Conservation (phyloP, 1,140 invertebrate species). For the Panagrolaimus sp. region DNA sequence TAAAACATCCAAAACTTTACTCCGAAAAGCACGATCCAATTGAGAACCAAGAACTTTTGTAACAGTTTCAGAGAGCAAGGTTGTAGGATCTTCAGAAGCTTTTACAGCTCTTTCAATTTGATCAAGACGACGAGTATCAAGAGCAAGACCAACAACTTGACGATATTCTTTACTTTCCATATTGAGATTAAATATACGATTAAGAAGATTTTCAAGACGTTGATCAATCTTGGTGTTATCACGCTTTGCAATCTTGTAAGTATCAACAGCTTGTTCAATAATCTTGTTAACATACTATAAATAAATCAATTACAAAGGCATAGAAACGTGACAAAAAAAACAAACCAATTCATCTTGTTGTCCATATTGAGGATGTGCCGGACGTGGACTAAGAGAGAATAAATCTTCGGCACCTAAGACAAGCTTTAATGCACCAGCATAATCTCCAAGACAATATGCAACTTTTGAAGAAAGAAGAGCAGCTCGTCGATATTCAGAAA, state of each 20-base stretch:
- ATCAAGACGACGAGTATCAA: constrained; percentile 53
- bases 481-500: constrained; percentile 79
- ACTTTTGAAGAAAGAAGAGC: constrained; percentile 91
- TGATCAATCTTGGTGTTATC: constrained; percentile 69
- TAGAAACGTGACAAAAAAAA: not conserved
- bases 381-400: constrained; percentile 75
- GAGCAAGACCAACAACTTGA: constrained; percentile 50
- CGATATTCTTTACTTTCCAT: constrained; percentile 43
- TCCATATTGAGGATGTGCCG: constrained; percentile 82
- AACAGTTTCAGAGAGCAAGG: constrained; percentile 50
- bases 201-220: constrained; percentile 83
- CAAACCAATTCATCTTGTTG: constrained; percentile 44
- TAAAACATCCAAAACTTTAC: constrained; percentile 39
- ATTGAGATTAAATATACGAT: constrained; percentile 84
- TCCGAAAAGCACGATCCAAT: constrained; percentile 44
- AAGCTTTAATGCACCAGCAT: constrained; percentile 41
- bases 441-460: constrained; percentile 52
- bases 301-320: constrained; percentile 58
- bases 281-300: constrained; percentile 72
- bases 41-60: constrained; percentile 47
- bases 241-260: constrained; percentile 58
- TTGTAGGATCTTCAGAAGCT: constrained; percentile 37
- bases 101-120: constrained; percentile 52
- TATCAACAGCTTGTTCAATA: constrained; percentile 62
- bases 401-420: constrained; percentile 46